Evolutionary conservation across 2,113 vertebrate species (phyloP), one percentile per base, ranked within the genome.

Genomic region (Thalassarche chlororhynchos): DNA sequence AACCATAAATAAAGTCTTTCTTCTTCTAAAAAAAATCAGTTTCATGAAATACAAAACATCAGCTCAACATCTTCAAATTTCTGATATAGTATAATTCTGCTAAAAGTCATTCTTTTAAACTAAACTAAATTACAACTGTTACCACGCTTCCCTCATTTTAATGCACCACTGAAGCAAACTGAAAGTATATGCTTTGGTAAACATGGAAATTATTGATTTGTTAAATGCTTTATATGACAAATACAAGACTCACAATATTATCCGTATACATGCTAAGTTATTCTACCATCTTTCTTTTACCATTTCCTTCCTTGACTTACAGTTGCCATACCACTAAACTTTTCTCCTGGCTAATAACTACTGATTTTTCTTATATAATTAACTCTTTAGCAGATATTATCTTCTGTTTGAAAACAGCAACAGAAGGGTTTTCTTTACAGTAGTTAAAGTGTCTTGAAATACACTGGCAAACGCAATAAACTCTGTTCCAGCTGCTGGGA

Each of bases 401-500:
- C 14, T 31, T 92, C 42, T 25, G 8, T 47, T 60, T 75, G 44
- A 93, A 84, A 84, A 76, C 0, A 85, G 47, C 52, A 91, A 54
- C 17, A 38, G 36, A 70, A 64, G 3, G 4, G 15, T 70, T 81
- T 51, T 75, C 42, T 75, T 87, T 52, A 23, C 15, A 81, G 51
- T 12, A 81, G 36, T 36, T 52, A 42, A 34, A 84, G 32, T 21
- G 34, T 57, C 52, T 92, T 92, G 65, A 49, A 89, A 93, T 60
- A 66, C 25, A 15, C 14, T 42, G 46, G 54, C 34, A 89, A 89
- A 84, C 29, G 15, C n/a, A 84, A 16, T 34, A 29, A 58, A 46
- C n/a, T 89, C 28, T 89, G 34, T 12, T 49, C 68, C 87, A 88
- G 77, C 87, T 91, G 76, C 46, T 96, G 90, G 75, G 93, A 95